These are phyloP conservation scores for Dreissena rostriformis DNA, from an alignment of 1,140 invertebrate genomes.

Conservation along the genomic window DNA sequence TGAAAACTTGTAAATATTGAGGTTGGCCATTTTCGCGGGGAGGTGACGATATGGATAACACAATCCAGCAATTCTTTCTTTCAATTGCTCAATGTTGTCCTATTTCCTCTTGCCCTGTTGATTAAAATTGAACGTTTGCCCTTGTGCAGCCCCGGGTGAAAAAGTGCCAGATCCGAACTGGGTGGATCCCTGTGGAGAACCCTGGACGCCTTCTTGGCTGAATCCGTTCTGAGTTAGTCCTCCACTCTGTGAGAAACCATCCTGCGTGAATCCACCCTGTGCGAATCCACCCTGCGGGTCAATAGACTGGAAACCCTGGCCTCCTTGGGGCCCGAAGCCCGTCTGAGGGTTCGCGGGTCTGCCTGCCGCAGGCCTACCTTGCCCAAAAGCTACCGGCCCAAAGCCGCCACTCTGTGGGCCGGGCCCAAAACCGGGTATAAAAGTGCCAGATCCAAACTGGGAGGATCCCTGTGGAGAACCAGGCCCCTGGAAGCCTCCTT, in stretches of 20 bases:
- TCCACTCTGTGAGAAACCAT: background rate
- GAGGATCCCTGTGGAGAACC: background rate
- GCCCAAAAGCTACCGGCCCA: too few relatives aligned
- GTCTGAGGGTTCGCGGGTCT: background rate
- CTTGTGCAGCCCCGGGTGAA: slow-evolving; percentile 25
- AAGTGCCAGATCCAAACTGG: slow-evolving; percentile 31
- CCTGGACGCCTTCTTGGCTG: slow-evolving; percentile 15
- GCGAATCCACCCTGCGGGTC: background rate
- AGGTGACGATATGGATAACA: too few relatives aligned
- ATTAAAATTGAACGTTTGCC: slow-evolving; percentile 46
- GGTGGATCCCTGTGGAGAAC: background rate
- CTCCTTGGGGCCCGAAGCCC: background rate
- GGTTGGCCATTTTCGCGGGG: too few relatives aligned
- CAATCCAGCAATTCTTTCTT: too few relatives aligned
- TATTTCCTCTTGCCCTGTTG: slow-evolving; percentile 15
- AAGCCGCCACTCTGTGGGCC: background rate
- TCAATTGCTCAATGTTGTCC: too few relatives aligned
- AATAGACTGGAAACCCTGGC: background rate
- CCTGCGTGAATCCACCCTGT: background rate
- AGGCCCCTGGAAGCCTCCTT: slow-evolving; percentile 12
- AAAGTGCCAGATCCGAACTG: slow-evolving; percentile 36
- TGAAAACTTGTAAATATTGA: too few relatives aligned
- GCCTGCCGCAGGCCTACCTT: too few relatives aligned
- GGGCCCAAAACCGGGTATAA: slow-evolving; percentile 19
- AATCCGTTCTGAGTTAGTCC: background rate